phyloP scores from a whole-genome alignment of 2,797 vertebrate species.

The Notolabrus celidotus region DNA sequence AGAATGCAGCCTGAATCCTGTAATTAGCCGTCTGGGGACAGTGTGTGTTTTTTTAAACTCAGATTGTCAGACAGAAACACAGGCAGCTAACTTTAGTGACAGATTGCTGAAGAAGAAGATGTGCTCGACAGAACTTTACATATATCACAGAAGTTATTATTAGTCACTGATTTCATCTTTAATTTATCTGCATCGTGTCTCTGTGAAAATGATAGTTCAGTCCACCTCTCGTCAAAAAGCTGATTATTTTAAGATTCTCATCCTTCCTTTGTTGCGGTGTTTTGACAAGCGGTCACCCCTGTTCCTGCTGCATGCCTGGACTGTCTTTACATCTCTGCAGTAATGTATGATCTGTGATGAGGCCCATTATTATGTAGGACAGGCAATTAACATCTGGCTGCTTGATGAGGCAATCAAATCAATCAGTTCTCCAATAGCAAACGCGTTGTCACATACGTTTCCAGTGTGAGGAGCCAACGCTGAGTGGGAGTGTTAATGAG shows the following conservation, averaged over 20 bases:
- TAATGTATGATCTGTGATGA: slow-evolving; percentile 2
- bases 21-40: slow-evolving; percentile 28
- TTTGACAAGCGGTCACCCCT: slow-evolving; percentile 12
- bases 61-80: neutral
- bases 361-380: neutral
- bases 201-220: neutral
- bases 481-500: neutral
- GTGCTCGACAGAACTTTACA: neutral
- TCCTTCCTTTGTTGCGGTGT: neutral
- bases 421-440: neutral
- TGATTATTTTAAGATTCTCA: neutral
- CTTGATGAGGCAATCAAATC: neutral
- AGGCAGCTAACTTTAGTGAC: neutral
- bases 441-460: neutral
- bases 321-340: neutral
- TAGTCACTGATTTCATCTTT: neutral
- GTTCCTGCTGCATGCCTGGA: neutral
- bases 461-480: neutral
- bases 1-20: neutral
- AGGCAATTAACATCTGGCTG: slow-evolving; percentile 25
- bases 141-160: neutral
- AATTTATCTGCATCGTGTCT: neutral
- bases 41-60: neutral
- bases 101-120: neutral
- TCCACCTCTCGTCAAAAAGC: neutral